A percentile compares a stretch with the other conserved stretches of the same genome.
These are phyloP conservation scores for Xenopus tropicalis DNA, from an alignment of 2,113 vertebrate species.

Conservation along the genomic window UCB_Xtro_10.0 CM004449.2:105365001-105365500, in stretches of 20 bases:
- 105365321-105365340: too few species aligned
- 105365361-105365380: background rate
- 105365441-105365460: slow-evolving; percentile 23
- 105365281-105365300: background rate
- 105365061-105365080: too few species aligned
- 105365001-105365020: too few species aligned
- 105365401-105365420: background rate
- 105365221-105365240: slow-evolving; percentile 1
- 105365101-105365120: too few species aligned
- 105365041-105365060: too few species aligned
- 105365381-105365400: background rate
- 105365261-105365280: background rate
- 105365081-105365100: too few species aligned
- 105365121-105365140: too few species aligned
- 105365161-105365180: too few species aligned
- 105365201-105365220: background rate
- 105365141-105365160: too few species aligned
- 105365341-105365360: too few species aligned
- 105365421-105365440: background rate
- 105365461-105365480: slow-evolving; percentile 20
- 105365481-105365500: slow-evolving; percentile 29
- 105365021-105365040: too few species aligned
- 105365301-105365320: background rate
- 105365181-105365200: background rate
- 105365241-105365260: background rate